Evolutionary conservation across 2,888 invertebrate species (phyloP), one percentile per base, ranked within the genome.

Genomic region (Tipula vernalis): DNA sequence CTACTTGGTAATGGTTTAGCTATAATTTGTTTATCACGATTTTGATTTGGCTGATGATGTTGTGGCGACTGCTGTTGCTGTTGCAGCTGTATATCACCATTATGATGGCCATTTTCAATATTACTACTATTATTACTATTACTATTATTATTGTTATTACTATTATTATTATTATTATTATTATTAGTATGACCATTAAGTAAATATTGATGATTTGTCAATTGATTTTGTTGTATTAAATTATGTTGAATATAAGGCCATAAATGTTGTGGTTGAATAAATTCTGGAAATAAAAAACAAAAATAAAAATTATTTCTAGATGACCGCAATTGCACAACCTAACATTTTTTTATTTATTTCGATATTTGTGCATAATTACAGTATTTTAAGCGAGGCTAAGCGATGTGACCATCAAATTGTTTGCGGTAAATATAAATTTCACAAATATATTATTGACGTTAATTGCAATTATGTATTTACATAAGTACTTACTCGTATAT

Each of bases 1-100:
- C 96, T 93, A 91, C 96, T 95, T 87, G 97, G 96, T 89, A 97
- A 96, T 13, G 97, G 97, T 92, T 97, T 97, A 86, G 96, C 96
- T 90, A 97, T 95, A 89, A 92, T 91, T 89, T 91, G 90, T 89
- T 90, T 87, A 88, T 90, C 88, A 87, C 87, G 87, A 85, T 87
- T 87, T 89, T 89, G 89, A 83, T 44, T 83, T 83, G 41, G 5
- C n/a, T 86, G 47, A 84, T 86, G 85, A 28, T 87, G 87, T 47
- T 47, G 87, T 28, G 10, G 28, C 47, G 42, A 15, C 85, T 86
- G 85, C 44, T 86, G 85, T 18, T 87, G 42, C 86, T 87, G 87
- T 41, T 86, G 87, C 83, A 83, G 71, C 42, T 87, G 57, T 39
- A 39, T 44, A 18, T 47, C 86, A 41, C 57, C 83, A 85, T 87